Conservation (phyloP, 1,140 invertebrate genomes). For the Forficula auricularia region DNA sequence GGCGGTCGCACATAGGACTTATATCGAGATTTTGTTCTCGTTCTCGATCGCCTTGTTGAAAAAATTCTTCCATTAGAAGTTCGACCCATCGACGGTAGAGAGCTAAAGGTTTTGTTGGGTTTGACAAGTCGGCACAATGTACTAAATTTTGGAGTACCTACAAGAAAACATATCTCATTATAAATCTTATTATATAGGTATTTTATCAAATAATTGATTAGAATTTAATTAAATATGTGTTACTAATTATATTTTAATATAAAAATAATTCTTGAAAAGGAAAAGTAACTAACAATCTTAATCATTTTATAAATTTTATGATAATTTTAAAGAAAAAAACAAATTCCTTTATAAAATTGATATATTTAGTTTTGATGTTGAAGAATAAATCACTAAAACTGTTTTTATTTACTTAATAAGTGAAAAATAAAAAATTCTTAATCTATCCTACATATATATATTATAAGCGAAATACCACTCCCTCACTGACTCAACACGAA, state of each 20-base stretch:
- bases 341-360: no score
- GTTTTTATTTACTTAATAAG: no score
- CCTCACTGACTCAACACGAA: no score
- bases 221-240: neutral
- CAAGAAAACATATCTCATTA: slow-evolving; percentile 9
- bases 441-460: no score
- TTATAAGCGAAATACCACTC: no score
- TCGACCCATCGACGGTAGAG: slow-evolving; percentile 86
- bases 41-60: slow-evolving; percentile 87
- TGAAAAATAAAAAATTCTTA: no score
- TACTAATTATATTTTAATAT: slow-evolving; percentile 14
- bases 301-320: no score
- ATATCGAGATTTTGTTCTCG: slow-evolving; percentile 85
- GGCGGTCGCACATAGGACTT: slow-evolving; percentile 92
- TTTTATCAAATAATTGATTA: neutral
- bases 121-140: slow-evolving; percentile 96
- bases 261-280: no score
- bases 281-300: no score
- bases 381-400: no score
- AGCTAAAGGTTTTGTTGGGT: slow-evolving; percentile 93
- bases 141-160: slow-evolving; percentile 97
- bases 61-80: slow-evolving; percentile 93
- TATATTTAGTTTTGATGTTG: no score
- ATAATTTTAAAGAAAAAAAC: no score
- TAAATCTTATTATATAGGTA: neutral